Conservation (phyloP, 2,888 invertebrate species). For the Mesorhabditis spiculigera region DNA sequence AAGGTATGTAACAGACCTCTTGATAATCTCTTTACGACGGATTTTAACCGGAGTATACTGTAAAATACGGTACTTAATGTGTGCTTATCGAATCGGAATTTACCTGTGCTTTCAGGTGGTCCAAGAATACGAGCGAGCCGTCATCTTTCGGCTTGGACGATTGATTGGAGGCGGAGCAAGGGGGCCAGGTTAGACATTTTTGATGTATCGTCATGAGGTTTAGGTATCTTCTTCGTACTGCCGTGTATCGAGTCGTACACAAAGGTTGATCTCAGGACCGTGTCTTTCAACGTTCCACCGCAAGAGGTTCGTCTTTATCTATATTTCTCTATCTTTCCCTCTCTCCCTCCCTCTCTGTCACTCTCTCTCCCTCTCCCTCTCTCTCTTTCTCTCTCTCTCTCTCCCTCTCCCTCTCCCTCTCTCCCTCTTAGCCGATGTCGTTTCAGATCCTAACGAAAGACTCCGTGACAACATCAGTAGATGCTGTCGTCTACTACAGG, state of each 20-base stretch:
- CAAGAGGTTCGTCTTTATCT: conserved; percentile 74
- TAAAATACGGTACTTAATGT: too few species aligned
- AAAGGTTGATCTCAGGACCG: conserved; percentile 85
- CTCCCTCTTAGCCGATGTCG: neutral
- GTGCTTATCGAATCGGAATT: too few species aligned
- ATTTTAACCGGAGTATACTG: too few species aligned
- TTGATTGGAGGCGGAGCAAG: conserved; percentile 73
- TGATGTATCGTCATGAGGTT: conserved; percentile 4
- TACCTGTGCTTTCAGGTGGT: conserved; percentile 39
- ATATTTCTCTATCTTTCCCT: neutral
- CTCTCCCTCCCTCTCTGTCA: neutral
- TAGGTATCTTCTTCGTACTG: conserved; percentile 61
- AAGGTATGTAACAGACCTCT: conserved; percentile 24
- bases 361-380: neutral
- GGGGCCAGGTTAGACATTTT: conserved; percentile 63
- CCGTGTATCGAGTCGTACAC: conserved; percentile 86
- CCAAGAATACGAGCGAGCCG: conserved; percentile 71
- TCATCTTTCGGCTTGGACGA: conserved; percentile 80
- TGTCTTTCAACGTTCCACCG: conserved; percentile 92
- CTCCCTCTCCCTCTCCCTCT: neutral
- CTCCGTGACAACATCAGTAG: conserved; percentile 92
- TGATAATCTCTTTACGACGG: too few species aligned
- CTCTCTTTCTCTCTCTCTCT: neutral
- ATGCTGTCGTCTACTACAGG: conserved; percentile 69
- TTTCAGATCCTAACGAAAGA: conserved; percentile 89